Percentiles rank a stretch among this genome's conserved stretches.
phyloP scores from a whole-genome alignment of 1,140 invertebrate genomes.

The Drosophila tristis region DNA sequence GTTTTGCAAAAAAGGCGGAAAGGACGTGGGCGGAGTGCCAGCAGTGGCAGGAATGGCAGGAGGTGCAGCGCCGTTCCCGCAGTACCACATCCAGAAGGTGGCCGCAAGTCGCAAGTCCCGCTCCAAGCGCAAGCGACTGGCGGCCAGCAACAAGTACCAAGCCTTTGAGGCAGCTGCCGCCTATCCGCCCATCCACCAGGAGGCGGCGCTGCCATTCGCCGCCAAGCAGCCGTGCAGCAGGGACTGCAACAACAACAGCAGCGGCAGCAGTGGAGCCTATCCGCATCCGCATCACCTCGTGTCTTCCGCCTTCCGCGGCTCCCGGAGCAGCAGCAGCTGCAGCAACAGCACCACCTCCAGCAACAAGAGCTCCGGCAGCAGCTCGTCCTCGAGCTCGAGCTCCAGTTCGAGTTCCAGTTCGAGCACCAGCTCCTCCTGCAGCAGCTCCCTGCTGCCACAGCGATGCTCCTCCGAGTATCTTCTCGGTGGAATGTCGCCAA shows the following conservation, averaged over 20 bases:
- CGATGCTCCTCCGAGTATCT: slow-evolving; percentile 40
- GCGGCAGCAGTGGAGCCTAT: slow-evolving; percentile 45
- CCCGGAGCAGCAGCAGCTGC: slow-evolving; percentile 79
- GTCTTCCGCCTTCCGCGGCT: slow-evolving; percentile 77
- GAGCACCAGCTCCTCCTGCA: slow-evolving; percentile 11
- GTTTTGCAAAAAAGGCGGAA: slow-evolving; percentile 25
- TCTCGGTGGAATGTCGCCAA: slow-evolving; percentile 42
- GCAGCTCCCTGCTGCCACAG: slow-evolving; percentile 3
- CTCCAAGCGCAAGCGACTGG: slow-evolving; percentile 73
- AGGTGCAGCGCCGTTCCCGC: slow-evolving; percentile 26
- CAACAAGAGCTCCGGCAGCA: slow-evolving; percentile 48
- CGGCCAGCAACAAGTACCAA: slow-evolving; percentile 64
- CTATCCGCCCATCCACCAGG: slow-evolving; percentile 50
- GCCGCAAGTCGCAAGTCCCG: slow-evolving; percentile 65
- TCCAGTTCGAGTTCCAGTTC: slow-evolving; percentile 26
- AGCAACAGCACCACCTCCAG: slow-evolving; percentile 70
- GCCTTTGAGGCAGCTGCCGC: slow-evolving; percentile 53
- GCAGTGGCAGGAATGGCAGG: background rate
- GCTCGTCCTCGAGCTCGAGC: slow-evolving; percentile 35
- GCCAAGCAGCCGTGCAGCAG: slow-evolving; percentile 44
- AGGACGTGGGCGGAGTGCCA: background rate
- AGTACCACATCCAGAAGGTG: slow-evolving; percentile 74
- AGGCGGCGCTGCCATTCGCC: slow-evolving; percentile 40
- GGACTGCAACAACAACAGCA: slow-evolving; percentile 75
- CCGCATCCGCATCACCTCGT: slow-evolving; percentile 57